Evolutionary conservation across 2,888 invertebrate species (phyloP).

Genomic region (Blera fallax): DNA sequence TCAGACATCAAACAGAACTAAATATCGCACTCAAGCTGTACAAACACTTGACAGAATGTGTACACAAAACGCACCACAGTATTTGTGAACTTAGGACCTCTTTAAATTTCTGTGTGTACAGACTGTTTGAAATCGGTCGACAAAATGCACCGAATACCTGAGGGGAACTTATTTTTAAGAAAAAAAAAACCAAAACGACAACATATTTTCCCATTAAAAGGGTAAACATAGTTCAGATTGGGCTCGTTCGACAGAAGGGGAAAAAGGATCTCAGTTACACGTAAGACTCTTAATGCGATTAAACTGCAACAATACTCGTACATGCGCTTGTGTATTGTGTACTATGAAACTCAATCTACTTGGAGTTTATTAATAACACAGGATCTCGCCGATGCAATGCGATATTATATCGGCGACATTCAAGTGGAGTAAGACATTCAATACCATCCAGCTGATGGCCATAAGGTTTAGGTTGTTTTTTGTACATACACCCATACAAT

Average conservation of each 20-base stretch:
- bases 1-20: constrained; percentile 13
- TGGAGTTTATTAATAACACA: constrained; percentile 56
- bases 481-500: constrained; percentile 23
- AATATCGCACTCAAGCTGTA: constrained; percentile 54
- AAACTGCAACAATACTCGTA: constrained; percentile 69
- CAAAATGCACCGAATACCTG: constrained; percentile 58
- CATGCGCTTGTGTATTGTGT: background rate
- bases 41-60: constrained; percentile 66
- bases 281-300: constrained; percentile 69
- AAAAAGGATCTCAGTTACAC: constrained; percentile 68
- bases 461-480: constrained; percentile 63
- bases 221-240: constrained; percentile 47
- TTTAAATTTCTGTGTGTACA: background rate
- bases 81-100: constrained; percentile 49
- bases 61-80: constrained; percentile 47
- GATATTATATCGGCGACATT: constrained; percentile 68
- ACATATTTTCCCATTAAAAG: constrained; percentile 64
- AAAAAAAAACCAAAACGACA: constrained; percentile 15
- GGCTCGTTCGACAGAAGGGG: constrained; percentile 36
- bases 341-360: constrained; percentile 66
- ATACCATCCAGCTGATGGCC: constrained; percentile 71
- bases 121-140: constrained; percentile 26
- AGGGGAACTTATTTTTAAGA: constrained; percentile 13
- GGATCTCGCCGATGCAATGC: constrained; percentile 29
- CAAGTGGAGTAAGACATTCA: constrained; percentile 67